Conservation (phyloP, 2,888 invertebrate species). For the Lobophora halterata region DNA sequence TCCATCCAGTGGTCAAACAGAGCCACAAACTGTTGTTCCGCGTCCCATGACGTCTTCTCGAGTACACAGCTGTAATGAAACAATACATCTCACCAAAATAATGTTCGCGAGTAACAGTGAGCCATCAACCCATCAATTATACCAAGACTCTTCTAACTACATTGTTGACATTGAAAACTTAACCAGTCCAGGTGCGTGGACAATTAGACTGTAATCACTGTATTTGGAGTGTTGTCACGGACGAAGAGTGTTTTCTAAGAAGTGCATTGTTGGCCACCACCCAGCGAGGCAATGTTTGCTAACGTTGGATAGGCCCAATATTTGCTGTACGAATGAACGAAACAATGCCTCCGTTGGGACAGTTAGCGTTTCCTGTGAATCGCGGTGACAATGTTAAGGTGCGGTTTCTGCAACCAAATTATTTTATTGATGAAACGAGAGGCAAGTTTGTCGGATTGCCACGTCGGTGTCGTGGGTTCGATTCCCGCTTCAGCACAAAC, state of each 20-base stretch:
- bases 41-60: neutral
- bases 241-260: slow-evolving; percentile 52
- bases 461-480: too few relatives aligned
- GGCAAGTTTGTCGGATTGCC: too few relatives aligned
- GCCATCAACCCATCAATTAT: slow-evolving; percentile 53
- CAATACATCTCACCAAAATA: slow-evolving; percentile 11
- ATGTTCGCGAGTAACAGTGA: slow-evolving; percentile 52
- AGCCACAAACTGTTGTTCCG: neutral
- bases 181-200: slow-evolving; percentile 71
- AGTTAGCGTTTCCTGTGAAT: slow-evolving; percentile 67
- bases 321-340: slow-evolving; percentile 76
- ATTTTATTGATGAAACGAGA: too few relatives aligned
- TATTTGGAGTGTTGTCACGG: slow-evolving; percentile 77
- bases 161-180: slow-evolving; percentile 65
- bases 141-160: slow-evolving; percentile 54
- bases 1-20: slow-evolving; percentile 8
- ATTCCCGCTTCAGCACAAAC: too few relatives aligned
- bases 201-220: slow-evolving; percentile 77
- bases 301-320: slow-evolving; percentile 75
- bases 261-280: slow-evolving; percentile 70
- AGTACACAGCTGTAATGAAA: slow-evolving; percentile 20
- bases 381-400: slow-evolving; percentile 54
- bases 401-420: slow-evolving; percentile 23
- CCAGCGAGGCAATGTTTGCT: slow-evolving; percentile 75
- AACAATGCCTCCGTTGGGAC: slow-evolving; percentile 73